Conservation (phyloP, 2,888 invertebrate genomes). For the Halictus ligatus region DNA sequence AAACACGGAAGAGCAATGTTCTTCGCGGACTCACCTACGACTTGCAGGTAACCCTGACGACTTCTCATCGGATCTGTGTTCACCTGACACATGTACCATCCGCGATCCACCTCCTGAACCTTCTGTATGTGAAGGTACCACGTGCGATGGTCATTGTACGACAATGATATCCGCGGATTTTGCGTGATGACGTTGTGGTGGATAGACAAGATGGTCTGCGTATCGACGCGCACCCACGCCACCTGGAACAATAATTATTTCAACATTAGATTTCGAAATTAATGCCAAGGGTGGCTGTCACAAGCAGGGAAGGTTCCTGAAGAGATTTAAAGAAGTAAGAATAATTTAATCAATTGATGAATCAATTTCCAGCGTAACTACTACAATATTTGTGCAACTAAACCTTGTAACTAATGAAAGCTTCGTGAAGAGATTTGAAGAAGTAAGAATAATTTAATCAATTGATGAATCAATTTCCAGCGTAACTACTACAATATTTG, state of each 20-base stretch:
- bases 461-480: too few species aligned
- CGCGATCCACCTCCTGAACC: constrained; percentile 94
- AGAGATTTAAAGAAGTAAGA: too few species aligned
- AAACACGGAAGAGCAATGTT: not conserved
- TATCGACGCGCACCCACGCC: constrained; percentile 97
- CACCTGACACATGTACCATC: constrained; percentile 97
- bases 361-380: too few species aligned
- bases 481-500: too few species aligned
- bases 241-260: constrained; percentile 86
- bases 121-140: constrained; percentile 96
- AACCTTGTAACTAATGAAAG: too few species aligned
- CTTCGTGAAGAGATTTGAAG: too few species aligned
- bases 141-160: constrained; percentile 95
- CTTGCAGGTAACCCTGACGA: constrained; percentile 94
- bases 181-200: constrained; percentile 96
- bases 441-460: too few species aligned
- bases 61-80: constrained; percentile 98
- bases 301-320: too few species aligned
- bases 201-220: constrained; percentile 96
- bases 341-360: too few species aligned
- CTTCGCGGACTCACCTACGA: constrained; percentile 90
- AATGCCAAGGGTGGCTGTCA: not conserved
- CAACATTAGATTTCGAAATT: not conserved
- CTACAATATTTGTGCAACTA: too few species aligned
- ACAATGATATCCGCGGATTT: constrained; percentile 94